Base-by-base conservation (phyloP, 2,113 vertebrate genomes). In the Sebastes schlegelii region DNA sequence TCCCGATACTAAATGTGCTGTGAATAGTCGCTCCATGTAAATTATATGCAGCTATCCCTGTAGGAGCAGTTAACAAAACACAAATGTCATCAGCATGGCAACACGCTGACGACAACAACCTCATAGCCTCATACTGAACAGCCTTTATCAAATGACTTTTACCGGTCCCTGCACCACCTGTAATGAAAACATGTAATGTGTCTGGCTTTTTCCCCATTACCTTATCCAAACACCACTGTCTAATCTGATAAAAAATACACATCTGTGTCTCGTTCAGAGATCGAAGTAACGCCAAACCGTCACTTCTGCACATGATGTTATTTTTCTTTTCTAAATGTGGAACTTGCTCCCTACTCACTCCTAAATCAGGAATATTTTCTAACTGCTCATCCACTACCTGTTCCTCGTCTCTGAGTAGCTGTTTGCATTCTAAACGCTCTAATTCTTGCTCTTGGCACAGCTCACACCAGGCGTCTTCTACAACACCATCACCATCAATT, bases 201-300 rank as follows among this genome's bases (percentile, higher is more conserved):
- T 64, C 60, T 8, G 78, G 78, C 0, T 64, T 72, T 63, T n/a
- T 17, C 3, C 63, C 75, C 0, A 1, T 6, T 4, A 63, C 12
- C 34, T 55, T 63, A 0, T 79, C 6, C 9, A 72, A 9, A 55
- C 77, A 80, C 77, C 77, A 72, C 1, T 70, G 16, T 6, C 72
- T 12, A 1, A 82, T 12, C 10, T 48, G 5, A 17, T 54, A 70
- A 21, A 76, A 75, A 14, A 66, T 4, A 42, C 2, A 26, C 82
- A 42, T 3, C 8, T 81, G 54, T 19, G 16, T 46, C 2, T 77
- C n/a, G 2, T 34, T 54, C 6, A 71, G 52, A 8, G 68, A 71
- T 0, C 51, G 0, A 43, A 71, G 2, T 43, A 57, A 43, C 0
- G 8, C 2, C 34, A 71, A 21, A 10, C 68, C 52, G 34, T 34